Conservation (phyloP, 1,140 invertebrate genomes). For the Drosophila mauritiana region DNA sequence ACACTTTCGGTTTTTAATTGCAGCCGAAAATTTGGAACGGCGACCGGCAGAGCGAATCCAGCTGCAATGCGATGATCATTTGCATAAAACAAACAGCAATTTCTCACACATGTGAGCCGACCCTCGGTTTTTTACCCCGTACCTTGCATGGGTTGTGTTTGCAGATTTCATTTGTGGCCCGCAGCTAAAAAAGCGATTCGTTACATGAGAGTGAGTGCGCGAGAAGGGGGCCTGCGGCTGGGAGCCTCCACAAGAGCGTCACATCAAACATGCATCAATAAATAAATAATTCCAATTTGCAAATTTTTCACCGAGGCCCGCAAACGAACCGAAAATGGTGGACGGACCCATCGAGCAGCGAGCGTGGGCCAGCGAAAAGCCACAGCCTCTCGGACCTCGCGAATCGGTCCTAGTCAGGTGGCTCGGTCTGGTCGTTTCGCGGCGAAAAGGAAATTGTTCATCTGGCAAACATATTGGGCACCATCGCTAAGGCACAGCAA, state of each 20-base stretch:
- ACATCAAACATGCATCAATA: constrained; percentile 82
- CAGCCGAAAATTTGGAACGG: constrained; percentile 45
- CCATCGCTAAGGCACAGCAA: constrained; percentile 23
- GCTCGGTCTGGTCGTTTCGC: constrained; percentile 43
- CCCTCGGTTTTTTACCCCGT: not conserved
- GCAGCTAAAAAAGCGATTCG: constrained; percentile 71
- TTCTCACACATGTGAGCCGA: constrained; percentile 62
- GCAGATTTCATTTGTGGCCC: constrained; percentile 63
- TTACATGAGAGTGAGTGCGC: constrained; percentile 38
- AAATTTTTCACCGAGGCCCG: constrained; percentile 66
- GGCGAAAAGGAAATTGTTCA: constrained; percentile 79
- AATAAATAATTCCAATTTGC: constrained; percentile 79
- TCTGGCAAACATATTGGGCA: constrained; percentile 65
- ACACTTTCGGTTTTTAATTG: constrained; percentile 80
- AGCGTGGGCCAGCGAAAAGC: constrained; percentile 40
- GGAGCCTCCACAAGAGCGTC: constrained; percentile 59
- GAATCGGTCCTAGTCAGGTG: constrained; percentile 21
- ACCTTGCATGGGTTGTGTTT: constrained; percentile 20
- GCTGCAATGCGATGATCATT: constrained; percentile 65
- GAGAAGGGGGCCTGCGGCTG: constrained; percentile 8
- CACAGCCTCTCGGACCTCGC: constrained; percentile 9
- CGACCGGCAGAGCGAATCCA: constrained; percentile 43
- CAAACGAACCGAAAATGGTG: constrained; percentile 49
- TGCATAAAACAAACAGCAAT: constrained; percentile 82
- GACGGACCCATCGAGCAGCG: constrained; percentile 5